Base-by-base conservation (phyloP, 1,140 invertebrate species). In the Cardiocondyla obscurior region DNA sequence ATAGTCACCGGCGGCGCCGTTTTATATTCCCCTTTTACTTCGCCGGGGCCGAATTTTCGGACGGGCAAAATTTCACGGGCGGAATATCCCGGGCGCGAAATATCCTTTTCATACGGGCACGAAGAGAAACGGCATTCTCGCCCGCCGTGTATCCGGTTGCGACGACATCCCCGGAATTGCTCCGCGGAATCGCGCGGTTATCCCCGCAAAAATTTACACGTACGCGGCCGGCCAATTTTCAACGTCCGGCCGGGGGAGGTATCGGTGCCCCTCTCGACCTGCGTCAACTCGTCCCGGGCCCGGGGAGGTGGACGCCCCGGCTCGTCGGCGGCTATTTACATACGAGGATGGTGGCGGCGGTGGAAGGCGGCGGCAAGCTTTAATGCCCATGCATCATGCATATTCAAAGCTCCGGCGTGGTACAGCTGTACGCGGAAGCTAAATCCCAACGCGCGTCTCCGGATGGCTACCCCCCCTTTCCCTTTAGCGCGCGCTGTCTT, bases 301-400 rank as follows among this genome's bases (percentile, higher is more conserved):
- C 62, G 62, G 51, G 57, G 10, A 74, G 87, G 72, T 69, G 79
- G 83, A 67, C n/a, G n/a, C 82, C 60, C 69, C 49, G 67, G 44
- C n/a, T 73, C 57, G 73, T 70, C 88, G 85, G 42, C 87, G 85
- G 86, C 85, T 93, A 93, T 94, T 94, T 93, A 91, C 93, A 94
- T 94, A 94, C 88, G 92, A 90, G 88, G 87, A 44, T 57, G 51
- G 46, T 62, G 72, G 74, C 82, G 89, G 55, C 77, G 88, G 81
- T 55, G 76, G 70, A 81, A 55, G 81, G 85, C 83, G 77, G 65
- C 83, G 69, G 85, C 86, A 85, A 89, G 93, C 92, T 93, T 93
- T 94, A 94, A 93, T 94, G 93, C 92, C 91, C 91, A 93, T 94
- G 93, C 93, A 93, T 94, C 93, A 94, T 94, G 92, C 93, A 94